Conservation (phyloP, 2,113 vertebrate species). For the Cyprinus carpio region DNA sequence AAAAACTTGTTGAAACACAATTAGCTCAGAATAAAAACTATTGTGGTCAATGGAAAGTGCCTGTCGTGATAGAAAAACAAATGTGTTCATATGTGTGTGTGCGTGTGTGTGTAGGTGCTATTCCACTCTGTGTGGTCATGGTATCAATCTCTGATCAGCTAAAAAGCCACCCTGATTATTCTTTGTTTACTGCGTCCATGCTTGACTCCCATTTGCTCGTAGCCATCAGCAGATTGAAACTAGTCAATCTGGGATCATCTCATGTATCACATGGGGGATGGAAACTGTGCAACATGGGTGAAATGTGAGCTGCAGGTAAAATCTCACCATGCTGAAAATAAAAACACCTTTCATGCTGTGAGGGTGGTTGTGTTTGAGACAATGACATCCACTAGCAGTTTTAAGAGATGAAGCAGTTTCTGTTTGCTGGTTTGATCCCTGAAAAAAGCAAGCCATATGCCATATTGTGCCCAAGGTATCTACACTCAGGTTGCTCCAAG, state of each 20-base stretch:
- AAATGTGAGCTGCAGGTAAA: slow-evolving; percentile 33
- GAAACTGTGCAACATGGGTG: slow-evolving; percentile 26
- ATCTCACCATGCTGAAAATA: slow-evolving; percentile 18
- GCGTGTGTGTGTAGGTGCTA: neutral
- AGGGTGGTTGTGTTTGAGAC: neutral
- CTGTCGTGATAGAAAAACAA: neutral
- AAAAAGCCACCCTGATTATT: slow-evolving; percentile 2
- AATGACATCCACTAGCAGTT: neutral
- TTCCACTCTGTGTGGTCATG: neutral
- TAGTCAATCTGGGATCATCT: slow-evolving; percentile 31
- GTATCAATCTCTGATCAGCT: slow-evolving; percentile 5
- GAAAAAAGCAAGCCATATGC: neutral
- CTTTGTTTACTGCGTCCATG: slow-evolving; percentile 12
- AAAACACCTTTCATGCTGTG: neutral
- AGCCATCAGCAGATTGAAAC: slow-evolving; percentile 27
- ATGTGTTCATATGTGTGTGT: too few relatives aligned
- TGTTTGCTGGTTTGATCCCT: neutral
- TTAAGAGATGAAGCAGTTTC: neutral
- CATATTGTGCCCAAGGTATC: neutral
- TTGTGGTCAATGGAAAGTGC: neutral
- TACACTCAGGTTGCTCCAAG: neutral
- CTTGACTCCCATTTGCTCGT: neutral
- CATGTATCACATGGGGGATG: neutral
- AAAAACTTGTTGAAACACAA: neutral
- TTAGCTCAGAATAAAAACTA: neutral